Conservation (phyloP, 2,888 invertebrate species). For the Chrysolina americana region DNA sequence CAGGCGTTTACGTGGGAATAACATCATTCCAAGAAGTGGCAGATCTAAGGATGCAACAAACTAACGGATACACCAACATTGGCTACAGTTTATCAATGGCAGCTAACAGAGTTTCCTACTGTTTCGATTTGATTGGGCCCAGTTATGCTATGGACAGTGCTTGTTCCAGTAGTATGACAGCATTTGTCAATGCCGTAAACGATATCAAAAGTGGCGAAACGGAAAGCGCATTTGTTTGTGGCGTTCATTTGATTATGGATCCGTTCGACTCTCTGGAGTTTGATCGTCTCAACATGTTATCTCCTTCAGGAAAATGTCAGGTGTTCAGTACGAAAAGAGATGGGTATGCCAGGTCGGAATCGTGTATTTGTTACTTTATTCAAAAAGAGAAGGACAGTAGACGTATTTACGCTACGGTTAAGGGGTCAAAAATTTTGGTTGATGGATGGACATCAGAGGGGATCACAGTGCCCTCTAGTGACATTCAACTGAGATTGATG, state of each 20-base stretch:
- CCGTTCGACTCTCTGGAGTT: conserved; percentile 54
- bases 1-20: conserved; percentile 52
- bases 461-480: conserved; percentile 58
- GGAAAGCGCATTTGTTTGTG: conserved; percentile 51
- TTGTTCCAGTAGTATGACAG: conserved; percentile 55
- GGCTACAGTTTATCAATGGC: conserved; percentile 44
- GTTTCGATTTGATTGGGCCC: conserved; percentile 58
- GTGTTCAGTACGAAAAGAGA: conserved; percentile 50
- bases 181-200: conserved; percentile 52
- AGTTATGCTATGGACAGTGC: conserved; percentile 57
- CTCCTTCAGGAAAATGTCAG: conserved; percentile 37
- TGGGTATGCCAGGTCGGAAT: conserved; percentile 68
- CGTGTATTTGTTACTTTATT: conserved; percentile 67
- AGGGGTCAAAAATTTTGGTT: conserved; percentile 73
- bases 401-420: conserved; percentile 70
- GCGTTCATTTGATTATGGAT: conserved; percentile 50
- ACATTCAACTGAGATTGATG: conserved; percentile 63
- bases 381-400: conserved; percentile 68
- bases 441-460: conserved; percentile 70
- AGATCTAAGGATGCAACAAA: conserved; percentile 32
- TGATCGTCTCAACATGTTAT: conserved; percentile 45
- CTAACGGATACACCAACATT: conserved; percentile 50
- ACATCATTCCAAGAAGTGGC: conserved; percentile 27
- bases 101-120: conserved; percentile 55
- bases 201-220: conserved; percentile 46